Evolutionary conservation across 2,888 invertebrate genomes (phyloP).

Genomic region (Agriopis marginaria): DNA sequence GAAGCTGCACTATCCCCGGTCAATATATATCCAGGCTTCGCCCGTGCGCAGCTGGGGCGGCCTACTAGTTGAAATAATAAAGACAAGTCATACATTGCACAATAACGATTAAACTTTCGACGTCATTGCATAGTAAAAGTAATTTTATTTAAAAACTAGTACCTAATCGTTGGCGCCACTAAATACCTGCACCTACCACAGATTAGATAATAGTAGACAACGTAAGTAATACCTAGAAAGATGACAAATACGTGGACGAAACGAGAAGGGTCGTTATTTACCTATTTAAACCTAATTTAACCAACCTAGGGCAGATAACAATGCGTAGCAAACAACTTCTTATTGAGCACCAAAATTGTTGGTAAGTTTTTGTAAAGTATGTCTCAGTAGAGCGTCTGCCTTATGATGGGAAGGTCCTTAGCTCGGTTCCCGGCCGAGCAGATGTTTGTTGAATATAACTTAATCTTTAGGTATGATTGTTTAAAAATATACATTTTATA

Average conservation of each 20-base stretch:
- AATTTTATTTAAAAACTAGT: neutral
- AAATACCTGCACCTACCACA: neutral
- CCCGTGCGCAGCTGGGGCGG: too few species aligned
- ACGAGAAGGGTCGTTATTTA: constrained; percentile 27
- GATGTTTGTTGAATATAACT: too few species aligned
- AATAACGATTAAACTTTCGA: too few species aligned
- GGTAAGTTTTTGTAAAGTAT: neutral
- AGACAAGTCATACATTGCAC: too few species aligned
- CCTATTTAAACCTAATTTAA: constrained; percentile 25
- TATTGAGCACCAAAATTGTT: neutral
- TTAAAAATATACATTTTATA: too few species aligned
- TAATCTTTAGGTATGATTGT: too few species aligned
- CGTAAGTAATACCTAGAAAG: constrained; percentile 1
- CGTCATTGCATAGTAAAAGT: neutral
- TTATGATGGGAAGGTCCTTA: too few species aligned
- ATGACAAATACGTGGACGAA: constrained; percentile 14
- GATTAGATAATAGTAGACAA: constrained; percentile 13
- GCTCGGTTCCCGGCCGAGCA: too few species aligned
- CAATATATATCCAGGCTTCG: too few species aligned
- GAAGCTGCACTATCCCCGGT: too few species aligned
- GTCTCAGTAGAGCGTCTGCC: too few species aligned
- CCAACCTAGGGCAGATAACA: constrained; percentile 25
- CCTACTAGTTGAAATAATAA: too few species aligned
- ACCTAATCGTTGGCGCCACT: constrained; percentile 3
- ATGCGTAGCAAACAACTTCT: neutral